Conservation (phyloP, 2,113 vertebrate species). For the Brachyhypopomus gauderio region DNA sequence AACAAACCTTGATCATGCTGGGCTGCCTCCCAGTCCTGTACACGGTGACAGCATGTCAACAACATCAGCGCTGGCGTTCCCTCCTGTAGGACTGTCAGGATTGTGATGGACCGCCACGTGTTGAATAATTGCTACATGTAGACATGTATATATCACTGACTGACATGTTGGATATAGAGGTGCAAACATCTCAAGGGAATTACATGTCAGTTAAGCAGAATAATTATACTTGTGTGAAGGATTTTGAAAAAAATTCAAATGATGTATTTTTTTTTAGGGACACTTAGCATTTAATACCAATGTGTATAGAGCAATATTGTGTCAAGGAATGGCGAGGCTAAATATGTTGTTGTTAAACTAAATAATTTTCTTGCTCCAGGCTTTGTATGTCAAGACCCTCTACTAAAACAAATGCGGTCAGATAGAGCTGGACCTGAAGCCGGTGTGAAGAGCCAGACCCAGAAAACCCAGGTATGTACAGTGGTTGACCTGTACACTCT, state of each 20-base stretch:
- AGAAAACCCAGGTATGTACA: conserved; percentile 80
- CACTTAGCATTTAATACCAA: background rate
- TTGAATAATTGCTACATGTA: background rate
- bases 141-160: background rate
- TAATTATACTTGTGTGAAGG: background rate
- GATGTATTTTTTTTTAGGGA: background rate
- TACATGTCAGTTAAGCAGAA: background rate
- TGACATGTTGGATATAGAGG: background rate
- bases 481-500: background rate
- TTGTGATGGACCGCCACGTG: conserved; percentile 60
- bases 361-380: conserved; percentile 69
- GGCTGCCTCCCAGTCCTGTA: conserved; percentile 69
- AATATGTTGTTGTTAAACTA: conserved; percentile 3
- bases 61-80: conserved; percentile 61
- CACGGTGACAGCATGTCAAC: conserved; percentile 73
- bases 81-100: conserved; percentile 64
- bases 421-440: conserved; percentile 75
- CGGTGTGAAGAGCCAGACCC: conserved; percentile 71
- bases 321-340: background rate
- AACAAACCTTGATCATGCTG: conserved; percentile 67
- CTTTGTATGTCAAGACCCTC: conserved; percentile 90
- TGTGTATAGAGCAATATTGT: background rate
- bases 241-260: background rate
- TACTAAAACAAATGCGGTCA: conserved; percentile 70
- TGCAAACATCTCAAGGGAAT: background rate